phyloP scores from a whole-genome alignment of 53 echinoderm and acorn worm genomes.

The Antedon mediterranea region DNA sequence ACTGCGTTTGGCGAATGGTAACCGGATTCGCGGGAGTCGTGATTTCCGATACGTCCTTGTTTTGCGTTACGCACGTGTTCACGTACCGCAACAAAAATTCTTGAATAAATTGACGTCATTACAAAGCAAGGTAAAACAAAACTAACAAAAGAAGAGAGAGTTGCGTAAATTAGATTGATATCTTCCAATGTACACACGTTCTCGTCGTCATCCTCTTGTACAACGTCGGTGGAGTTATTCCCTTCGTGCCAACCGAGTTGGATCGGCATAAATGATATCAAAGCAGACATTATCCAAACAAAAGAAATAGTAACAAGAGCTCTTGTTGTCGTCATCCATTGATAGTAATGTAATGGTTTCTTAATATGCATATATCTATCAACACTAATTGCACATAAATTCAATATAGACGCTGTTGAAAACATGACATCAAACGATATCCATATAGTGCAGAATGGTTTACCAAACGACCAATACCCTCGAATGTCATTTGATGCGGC shows the following conservation, averaged over 20 bases:
- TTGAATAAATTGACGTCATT: conserved; percentile 89
- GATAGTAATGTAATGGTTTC: conserved; percentile 81
- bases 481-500: conserved; percentile 77
- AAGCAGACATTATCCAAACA: conserved; percentile 84
- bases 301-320: conserved; percentile 49
- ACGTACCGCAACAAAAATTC: conserved; percentile 79
- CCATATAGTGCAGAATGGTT: conserved; percentile 83
- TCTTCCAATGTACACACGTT: conserved; percentile 52
- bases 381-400: conserved; percentile 89
- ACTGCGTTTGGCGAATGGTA: conserved; percentile 61
- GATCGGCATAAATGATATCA: conserved; percentile 89
- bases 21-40: conserved; percentile 53
- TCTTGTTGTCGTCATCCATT: conserved; percentile 69
- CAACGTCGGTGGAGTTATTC: background rate
- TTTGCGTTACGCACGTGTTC: conserved; percentile 76
- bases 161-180: conserved; percentile 80
- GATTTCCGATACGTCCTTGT: conserved; percentile 71
- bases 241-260: conserved; percentile 78
- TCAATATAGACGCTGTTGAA: conserved; percentile 95
- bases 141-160: conserved; percentile 79
- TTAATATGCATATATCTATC: conserved; percentile 95
- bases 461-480: conserved; percentile 82
- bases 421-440: conserved; percentile 97
- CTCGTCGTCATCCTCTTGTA: conserved; percentile 7
- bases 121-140: conserved; percentile 91